Base-by-base conservation (phyloP, 2,797 vertebrate species). In the Staurois parvus region DNA sequence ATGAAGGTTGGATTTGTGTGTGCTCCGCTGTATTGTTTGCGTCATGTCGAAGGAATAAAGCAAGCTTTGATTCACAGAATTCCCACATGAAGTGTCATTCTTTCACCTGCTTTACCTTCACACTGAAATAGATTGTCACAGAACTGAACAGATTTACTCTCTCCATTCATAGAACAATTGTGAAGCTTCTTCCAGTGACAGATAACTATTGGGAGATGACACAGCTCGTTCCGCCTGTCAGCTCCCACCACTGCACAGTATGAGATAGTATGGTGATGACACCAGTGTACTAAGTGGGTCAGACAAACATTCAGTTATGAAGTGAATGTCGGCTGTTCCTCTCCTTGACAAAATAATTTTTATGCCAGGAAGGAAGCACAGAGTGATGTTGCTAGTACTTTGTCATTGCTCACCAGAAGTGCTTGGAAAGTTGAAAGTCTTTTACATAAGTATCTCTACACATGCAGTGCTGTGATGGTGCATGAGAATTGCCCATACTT, bases 201-300 rank as follows among this genome's bases (percentile, higher is more conserved):
- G 91, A 93, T 89, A 92, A 94, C 89, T 88, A 88, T 81, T 67
- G 87, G 67, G 82, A 88, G 84, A 90, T 89, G 72, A 91, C 90
- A 90, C 85, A 90, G 89, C 91, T 91, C 89, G 92, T 94, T 94
- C 91, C 56, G 73, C 93, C 90, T 94, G 94, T 94, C 93, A 94
- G 89, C 86, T 80, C 90, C 90, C 84, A 75, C 85, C 89, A 92
- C 90, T 64, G 90, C 69, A 87, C 81, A 85, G 91, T 56, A 88
- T 40, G 40, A 93, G 92, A 92, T 73, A 79, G 89, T 87, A 90
- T 89, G 83, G 88, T 21, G 86, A 91, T 91, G 92, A 92, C 92
- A 93, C 91, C 85, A 72, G 40, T 17, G 69, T 84, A 79, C 1
- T 87, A 93, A 92, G 76, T 89, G 90, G 92, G 93, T 94, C 93